phyloP scores from a whole-genome alignment of 2,797 vertebrate species.

The Paguma larvata region DNA sequence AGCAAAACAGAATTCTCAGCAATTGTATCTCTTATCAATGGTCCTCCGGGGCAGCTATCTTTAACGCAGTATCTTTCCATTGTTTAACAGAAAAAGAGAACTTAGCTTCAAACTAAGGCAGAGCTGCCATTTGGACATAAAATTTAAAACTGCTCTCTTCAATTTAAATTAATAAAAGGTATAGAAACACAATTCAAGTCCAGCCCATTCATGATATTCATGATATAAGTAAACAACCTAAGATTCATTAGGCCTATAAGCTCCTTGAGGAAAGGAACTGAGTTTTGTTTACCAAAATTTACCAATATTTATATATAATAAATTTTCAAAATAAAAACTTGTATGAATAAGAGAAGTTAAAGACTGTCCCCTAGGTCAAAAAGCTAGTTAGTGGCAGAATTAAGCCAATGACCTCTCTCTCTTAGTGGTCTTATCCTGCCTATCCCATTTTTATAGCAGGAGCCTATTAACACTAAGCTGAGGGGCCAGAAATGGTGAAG shows the following conservation, averaged over 20 bases:
- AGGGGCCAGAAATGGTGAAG: neutral
- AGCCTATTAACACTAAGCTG: neutral
- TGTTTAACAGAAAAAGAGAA: too few relatives aligned
- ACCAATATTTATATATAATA: neutral
- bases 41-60: too few relatives aligned
- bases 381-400: neutral
- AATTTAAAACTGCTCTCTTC: too few relatives aligned
- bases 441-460: neutral
- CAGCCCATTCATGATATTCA: constrained; percentile 21
- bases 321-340: constrained; percentile 33
- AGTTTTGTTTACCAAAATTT: neutral
- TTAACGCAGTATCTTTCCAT: too few relatives aligned
- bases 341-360: neutral
- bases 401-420: neutral
- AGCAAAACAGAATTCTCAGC: too few relatives aligned
- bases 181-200: constrained; percentile 24
- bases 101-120: too few relatives aligned
- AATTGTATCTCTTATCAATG: too few relatives aligned
- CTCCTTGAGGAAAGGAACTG: neutral
- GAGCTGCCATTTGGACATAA: too few relatives aligned
- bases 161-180: neutral
- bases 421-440: neutral
- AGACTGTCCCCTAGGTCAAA: neutral
- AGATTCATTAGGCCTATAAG: neutral
- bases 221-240: neutral